Evolutionary conservation across 1,140 invertebrate genomes (phyloP).

Genomic region (Drosophila asahinai): DNA sequence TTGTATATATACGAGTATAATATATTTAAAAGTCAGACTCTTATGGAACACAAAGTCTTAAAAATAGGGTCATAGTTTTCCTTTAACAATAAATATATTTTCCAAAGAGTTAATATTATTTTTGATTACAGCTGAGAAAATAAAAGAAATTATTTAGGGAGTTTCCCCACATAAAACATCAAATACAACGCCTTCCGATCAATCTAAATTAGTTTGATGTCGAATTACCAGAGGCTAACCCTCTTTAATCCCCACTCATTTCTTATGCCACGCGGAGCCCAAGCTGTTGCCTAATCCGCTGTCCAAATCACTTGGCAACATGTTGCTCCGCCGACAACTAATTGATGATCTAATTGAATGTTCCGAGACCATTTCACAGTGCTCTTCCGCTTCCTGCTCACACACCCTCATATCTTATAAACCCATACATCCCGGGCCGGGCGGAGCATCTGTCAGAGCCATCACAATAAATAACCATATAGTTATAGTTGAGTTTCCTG

Average conservation of each 20-base stretch:
- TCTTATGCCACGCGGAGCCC: constrained; percentile 12
- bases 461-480: constrained; percentile 76
- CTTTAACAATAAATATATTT: too few relatives aligned
- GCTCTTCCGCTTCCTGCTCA: constrained; percentile 14
- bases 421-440: constrained; percentile 22
- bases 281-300: constrained; percentile 32
- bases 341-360: constrained; percentile 75
- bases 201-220: constrained; percentile 31
- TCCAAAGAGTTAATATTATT: too few relatives aligned
- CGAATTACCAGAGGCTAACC: constrained; percentile 2
- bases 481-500: constrained; percentile 66
- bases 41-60: too few relatives aligned
- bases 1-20: too few relatives aligned
- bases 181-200: constrained; percentile 5
- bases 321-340: constrained; percentile 43
- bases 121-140: too few relatives aligned
- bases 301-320: constrained; percentile 50
- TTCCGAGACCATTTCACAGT: constrained; percentile 30
- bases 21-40: too few relatives aligned
- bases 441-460: constrained; percentile 49
- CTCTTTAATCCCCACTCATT: constrained; percentile 8
- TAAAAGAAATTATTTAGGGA: not conserved
- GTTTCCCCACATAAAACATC: not conserved
- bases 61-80: too few relatives aligned
- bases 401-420: not conserved